Base-by-base conservation (phyloP, 2,797 vertebrate genomes). In the Gila robusta region DNA sequence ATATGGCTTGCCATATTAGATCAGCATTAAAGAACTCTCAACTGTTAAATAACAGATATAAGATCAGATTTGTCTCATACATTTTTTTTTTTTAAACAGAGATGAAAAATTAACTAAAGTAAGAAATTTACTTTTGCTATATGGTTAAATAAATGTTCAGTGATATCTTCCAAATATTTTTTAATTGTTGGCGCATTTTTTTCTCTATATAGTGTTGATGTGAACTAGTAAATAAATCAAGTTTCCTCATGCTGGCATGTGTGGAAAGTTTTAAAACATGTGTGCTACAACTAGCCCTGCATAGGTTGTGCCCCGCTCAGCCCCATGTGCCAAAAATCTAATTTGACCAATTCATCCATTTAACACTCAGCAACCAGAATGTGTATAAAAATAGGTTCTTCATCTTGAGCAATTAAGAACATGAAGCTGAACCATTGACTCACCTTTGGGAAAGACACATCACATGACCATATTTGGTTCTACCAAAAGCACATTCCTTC, bases 401-500 rank as follows among this genome's bases (percentile, higher is more conserved):
- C 69, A 70, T 87, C 26, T 72, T 41, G 66, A 41, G 47, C n/a
- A 26, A 82, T 81, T 77, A 49, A 49, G 28, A 88, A 47, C 76
- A 70, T 76, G 23, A 74, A 47, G n/a, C 32, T 37, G 11, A 14
- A 32, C 47, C 23, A 41, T 44, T 79, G 78, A 66, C 66, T 88
- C n/a, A 69, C 37, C 37, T 86, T 67, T 78, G 37, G 67, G 72
- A 23, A 83, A 52, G 32, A 92, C 76, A 86, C 87, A 92, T 81
- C n/a, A 52, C 81, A 89, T 80, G 66, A 86, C 91, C 90, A 91
- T 89, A 93, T 90, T 89, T 91, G 89, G 90, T 86, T 49, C 35
- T 66, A 62, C 71, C 23, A 64, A 47, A 32, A 71, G 74, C 88
- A 84, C 93, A 94, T 95, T 94, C 93, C 90, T 89, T 23, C 86